Base-by-base conservation (phyloP, 2,113 vertebrate species). In the Verasper variegatus region DNA sequence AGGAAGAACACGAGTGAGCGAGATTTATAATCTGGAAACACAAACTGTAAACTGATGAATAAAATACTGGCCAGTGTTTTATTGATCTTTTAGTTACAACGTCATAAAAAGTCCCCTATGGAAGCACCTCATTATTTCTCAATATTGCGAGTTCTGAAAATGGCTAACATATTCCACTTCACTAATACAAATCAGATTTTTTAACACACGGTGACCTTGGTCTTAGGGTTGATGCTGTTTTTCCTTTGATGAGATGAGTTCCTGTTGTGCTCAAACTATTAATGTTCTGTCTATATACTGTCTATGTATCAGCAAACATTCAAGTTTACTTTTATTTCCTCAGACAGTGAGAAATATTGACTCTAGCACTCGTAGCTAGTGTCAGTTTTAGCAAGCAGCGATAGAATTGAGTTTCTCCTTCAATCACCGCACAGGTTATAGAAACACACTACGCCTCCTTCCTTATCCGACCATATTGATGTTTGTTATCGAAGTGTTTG, bases 381-480 rank as follows among this genome's bases (percentile, higher is more conserved):
- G 64, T 55, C 57, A n/a, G 71, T 58, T 59, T 58, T 60, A 13
- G 59, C 45, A 5, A 5, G 40, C 61, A 23, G 31, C 9, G 21
- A 71, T 26, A n/a, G 17, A 35, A 45, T 75, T 9, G 20, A 52
- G 27, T 69, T 31, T 61, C 26, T 77, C 20, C 55, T 63, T 70
- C 52, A 47, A 2, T 52, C 42, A 6, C 37, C 6, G 15, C 26
- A 14, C 3, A 55, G 69, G 45, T 70, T 56, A 56, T 35, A 69
- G 54, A 57, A 68, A 55, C 70, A 54, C 76, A 85, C 67, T n/a
- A 20, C 27, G 73, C 49, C 18, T 54, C 60, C 55, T 84, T 68
- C 42, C 47, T 51, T 17, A 51, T 47, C 47, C 12, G 20, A 12
- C 12, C 3, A 0, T 72, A 68, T 69, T 62, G 62, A 59, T 35